Percentiles rank a stretch among this genome's conserved stretches.
phyloP scores from a whole-genome alignment of 2,797 vertebrate species.

The Sarcoramphus papa region DNA sequence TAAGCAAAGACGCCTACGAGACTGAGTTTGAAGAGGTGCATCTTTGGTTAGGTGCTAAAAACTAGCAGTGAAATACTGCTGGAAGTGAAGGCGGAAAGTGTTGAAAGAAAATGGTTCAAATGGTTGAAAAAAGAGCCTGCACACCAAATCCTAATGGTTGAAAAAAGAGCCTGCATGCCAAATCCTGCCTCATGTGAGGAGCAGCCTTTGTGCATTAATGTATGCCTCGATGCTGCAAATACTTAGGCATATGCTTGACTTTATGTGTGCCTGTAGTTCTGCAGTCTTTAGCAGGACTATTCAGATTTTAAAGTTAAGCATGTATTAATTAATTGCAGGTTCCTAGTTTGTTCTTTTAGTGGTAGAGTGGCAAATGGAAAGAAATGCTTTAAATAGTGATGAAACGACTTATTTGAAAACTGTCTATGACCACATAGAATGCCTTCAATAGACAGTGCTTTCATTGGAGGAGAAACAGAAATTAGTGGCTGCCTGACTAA shows the following conservation, averaged over 20 bases:
- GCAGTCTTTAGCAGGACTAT: not conserved
- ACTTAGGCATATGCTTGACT: not conserved
- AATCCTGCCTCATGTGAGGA: not conserved
- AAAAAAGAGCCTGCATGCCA: not conserved
- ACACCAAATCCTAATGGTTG: not conserved
- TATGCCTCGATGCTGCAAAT: not conserved
- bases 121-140: not conserved
- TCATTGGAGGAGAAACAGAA: not conserved
- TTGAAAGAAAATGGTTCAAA: not conserved
- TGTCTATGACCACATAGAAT: not conserved
- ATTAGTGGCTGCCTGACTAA: not conserved
- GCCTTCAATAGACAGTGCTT: not conserved
- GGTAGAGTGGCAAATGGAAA: not conserved
- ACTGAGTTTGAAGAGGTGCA: not conserved
- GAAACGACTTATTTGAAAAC: not conserved
- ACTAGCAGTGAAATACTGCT: not conserved
- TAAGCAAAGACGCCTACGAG: accelerated
- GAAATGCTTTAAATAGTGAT: not conserved
- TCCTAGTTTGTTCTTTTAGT: not conserved
- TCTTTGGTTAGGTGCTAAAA: not conserved
- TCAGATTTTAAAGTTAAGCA: not conserved
- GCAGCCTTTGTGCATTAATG: not conserved
- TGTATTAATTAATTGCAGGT: not conserved
- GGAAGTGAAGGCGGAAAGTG: not conserved
- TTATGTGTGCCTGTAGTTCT: not conserved